phyloP scores from a whole-genome alignment of 1,140 invertebrate genomes.

The Meloidogyne chitwoodi region DNA sequence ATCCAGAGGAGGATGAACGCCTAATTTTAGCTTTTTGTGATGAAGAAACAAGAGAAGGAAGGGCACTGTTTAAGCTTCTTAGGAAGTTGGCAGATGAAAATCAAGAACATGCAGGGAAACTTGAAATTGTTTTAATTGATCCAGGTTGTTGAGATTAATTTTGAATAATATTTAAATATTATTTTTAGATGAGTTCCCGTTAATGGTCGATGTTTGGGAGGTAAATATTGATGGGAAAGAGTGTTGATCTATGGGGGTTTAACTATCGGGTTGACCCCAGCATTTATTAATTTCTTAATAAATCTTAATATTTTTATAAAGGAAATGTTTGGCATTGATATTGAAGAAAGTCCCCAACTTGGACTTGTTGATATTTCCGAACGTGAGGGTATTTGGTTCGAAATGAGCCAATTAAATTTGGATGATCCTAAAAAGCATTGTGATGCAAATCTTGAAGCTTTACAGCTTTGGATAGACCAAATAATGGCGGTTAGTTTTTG shows the following conservation, averaged over 20 bases:
- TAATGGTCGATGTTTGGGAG: constrained; percentile 60
- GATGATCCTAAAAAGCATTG: constrained; percentile 59
- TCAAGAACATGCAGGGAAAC: constrained; percentile 56
- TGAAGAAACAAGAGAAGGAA: constrained; percentile 58
- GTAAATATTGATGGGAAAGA: neutral
- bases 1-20: constrained; percentile 58
- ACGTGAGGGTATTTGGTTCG: constrained; percentile 59
- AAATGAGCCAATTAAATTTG: constrained; percentile 58
- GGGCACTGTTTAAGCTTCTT: constrained; percentile 56
- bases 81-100: constrained; percentile 59
- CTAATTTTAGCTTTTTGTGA: constrained; percentile 57
- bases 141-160: constrained; percentile 30
- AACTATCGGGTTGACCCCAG: no score
- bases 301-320: neutral
- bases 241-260: no score
- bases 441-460: constrained; percentile 55
- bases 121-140: constrained; percentile 59
- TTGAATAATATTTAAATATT: neutral
- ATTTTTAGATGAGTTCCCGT: constrained; percentile 56
- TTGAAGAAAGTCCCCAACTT: constrained; percentile 59
- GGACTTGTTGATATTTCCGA: constrained; percentile 60
- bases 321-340: constrained; percentile 60
- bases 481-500: constrained; percentile 40
- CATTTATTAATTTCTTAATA: no score
- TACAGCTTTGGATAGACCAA: constrained; percentile 60